Evolutionary conservation across 2,888 invertebrate genomes (phyloP), one percentile per base, ranked within the genome.

Genomic region (Rapana venosa): DNA sequence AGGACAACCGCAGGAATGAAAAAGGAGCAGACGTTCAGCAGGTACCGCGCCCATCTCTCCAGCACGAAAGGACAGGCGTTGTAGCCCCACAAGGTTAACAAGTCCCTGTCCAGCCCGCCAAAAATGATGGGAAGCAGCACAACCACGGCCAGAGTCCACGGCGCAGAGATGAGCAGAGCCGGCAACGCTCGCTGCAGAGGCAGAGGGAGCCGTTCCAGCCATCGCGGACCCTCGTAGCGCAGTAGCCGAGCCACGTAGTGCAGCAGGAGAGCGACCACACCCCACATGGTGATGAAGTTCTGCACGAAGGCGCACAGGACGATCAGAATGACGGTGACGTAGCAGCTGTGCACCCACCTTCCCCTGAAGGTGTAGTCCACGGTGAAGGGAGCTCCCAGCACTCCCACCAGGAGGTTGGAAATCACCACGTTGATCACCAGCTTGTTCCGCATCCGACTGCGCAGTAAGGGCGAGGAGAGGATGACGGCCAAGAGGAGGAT

Each of bases 281-380:
- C 88, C 88, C 88, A 88, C 58, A 81, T 22, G 81, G 5, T 81
- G 88, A 88, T 47, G 61, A 74, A 88, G 36, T 81, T 88, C 81
- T 88, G 88, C n/a, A 81, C 47, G 66, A 58, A 88, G n/a, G 26
- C 26, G 26, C 56, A 26, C 11, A 88, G 88, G 2, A 88, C n/a
- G 17, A 58, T 22, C 20, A 26, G 79, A 8, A 77, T 17, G 22
- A 88, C 56, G 30, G 20, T 17, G 32, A 88, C 17, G 58, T 79
- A 77, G 30, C 79, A 88, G 56, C 81, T 17, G 88, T 88, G 88
- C 35, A 81, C 88, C 88, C 88, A 88, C 13, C n/a, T n/a, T 4
- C 35, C 30, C 58, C 81, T 36, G 5, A 79, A 26, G 22, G 58
- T 61, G 83, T 47, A 58, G 83, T 88, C 88, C 83, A 61, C 88